Percentiles rank a stretch among this genome's conserved stretches.
Conservation (phyloP, 1,140 invertebrate species). For the Psix sp. region DNA sequence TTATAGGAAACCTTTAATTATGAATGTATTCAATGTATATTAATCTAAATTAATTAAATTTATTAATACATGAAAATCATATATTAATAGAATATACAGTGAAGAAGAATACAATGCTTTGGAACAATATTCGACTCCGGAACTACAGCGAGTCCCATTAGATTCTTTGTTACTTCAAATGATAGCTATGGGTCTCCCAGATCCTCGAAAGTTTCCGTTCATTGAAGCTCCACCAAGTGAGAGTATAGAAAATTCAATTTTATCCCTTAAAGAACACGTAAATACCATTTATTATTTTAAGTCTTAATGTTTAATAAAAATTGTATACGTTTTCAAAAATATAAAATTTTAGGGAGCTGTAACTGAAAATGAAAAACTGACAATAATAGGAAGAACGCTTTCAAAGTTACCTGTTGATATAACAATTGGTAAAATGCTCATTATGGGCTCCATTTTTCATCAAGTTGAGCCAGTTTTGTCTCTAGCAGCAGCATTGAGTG, state of each 20-base stretch:
- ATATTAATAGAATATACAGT: conserved; percentile 87
- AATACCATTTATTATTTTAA: conserved; percentile 46
- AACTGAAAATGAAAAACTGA: conserved; percentile 90
- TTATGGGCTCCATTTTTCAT: conserved; percentile 93
- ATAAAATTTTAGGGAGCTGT: conserved; percentile 83
- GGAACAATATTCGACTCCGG: conserved; percentile 89
- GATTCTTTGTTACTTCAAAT: conserved; percentile 96
- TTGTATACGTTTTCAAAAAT: neutral
- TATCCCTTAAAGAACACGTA: conserved; percentile 92
- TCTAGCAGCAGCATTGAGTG: conserved; percentile 93
- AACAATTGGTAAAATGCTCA: conserved; percentile 96
- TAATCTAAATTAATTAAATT: too few species aligned
- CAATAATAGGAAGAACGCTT: conserved; percentile 91
- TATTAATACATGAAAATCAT: conserved; percentile 1
- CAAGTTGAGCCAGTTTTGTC: conserved; percentile 95
- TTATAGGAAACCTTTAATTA: conserved; percentile 36
- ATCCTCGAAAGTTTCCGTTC: conserved; percentile 96
- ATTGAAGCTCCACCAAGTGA: conserved; percentile 91
- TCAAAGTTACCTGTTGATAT: conserved; percentile 96
- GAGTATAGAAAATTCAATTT: conserved; percentile 91
- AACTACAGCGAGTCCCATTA: conserved; percentile 93
- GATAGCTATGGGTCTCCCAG: conserved; percentile 94
- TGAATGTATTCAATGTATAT: neutral
- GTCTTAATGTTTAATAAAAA: neutral
- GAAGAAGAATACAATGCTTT: conserved; percentile 89